Base-by-base conservation (phyloP, 2,888 invertebrate genomes). In the Mystacides longicornis region DNA sequence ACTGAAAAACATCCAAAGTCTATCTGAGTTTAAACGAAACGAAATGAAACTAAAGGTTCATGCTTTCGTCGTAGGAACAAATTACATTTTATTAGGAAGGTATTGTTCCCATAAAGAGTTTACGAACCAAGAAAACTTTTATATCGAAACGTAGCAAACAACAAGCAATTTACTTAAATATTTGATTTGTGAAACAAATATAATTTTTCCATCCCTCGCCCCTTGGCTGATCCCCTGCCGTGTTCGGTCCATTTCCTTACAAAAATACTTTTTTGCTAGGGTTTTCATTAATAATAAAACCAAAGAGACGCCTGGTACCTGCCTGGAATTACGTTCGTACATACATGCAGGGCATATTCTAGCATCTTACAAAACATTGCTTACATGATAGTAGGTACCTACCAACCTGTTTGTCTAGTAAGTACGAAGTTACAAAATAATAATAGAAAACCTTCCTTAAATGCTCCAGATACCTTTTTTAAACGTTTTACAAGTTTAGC, bases 111-210 rank as follows among this genome's bases (percentile, higher is more conserved):
- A 37, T 37, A 37, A 37, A 37, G 37, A 37, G n/a, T 37, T 37
- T 37, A 37, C 37, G 37, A 16, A 37, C 37, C 37, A 37, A 37
- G 37, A 37, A 14, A 37, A 37, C 37, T 37, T 37, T 37, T 37
- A 37, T 37, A 37, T 37, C 37, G 37, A 37, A 37, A 37, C 37
- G 37, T n/a, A 37, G 14, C 37, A 37, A 37, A 37, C n/a, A n/a
- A n/a, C 37, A 37, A 37, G 37, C 37, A 37, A 37, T 37, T 37
- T 37, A 37, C 37, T 37, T 37, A 37, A 37, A 37, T 37, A 37
- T 37, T 37, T 37, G 37, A 37, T 37, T 37, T 37, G 37, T 37
- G 37, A 37, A 37, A 37, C 37, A 37, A 37, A 37, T 37, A 37
- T 37, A 3, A 37, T 37, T 37, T 37, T 37, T 37, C 37, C 37